Conservation (phyloP, 2,113 vertebrate genomes). For the Mola mola region DNA sequence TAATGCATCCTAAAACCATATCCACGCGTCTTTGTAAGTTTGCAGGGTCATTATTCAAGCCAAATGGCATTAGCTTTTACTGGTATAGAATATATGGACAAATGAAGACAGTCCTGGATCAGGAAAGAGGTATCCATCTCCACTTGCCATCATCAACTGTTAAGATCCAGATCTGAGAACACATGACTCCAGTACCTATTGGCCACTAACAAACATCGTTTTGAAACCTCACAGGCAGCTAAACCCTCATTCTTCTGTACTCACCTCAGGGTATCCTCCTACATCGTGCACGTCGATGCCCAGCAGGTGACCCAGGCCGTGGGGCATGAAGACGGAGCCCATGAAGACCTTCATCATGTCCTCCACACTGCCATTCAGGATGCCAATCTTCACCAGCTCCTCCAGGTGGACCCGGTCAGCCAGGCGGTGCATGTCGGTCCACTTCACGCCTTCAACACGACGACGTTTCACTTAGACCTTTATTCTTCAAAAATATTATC, state of each 20-base stretch:
- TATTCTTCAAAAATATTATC: background rate
- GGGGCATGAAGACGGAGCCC: constrained; percentile 95
- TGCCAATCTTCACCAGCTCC: constrained; percentile 87
- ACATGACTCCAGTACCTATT: too few relatives aligned
- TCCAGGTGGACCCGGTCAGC: constrained; percentile 93
- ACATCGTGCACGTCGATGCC: constrained; percentile 97
- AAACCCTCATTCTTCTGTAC: background rate
- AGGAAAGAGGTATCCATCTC: too few relatives aligned
- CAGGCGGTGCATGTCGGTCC: constrained; percentile 95
- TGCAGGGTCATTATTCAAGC: too few relatives aligned
- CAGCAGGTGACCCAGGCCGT: constrained; percentile 94
- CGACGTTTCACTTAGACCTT: background rate
- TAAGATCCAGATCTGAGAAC: too few relatives aligned
- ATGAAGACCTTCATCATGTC: constrained; percentile 94
- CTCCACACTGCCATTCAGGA: constrained; percentile 87
- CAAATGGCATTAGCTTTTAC: too few relatives aligned
- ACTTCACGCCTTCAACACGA: constrained; percentile 86
- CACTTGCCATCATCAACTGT: too few relatives aligned
- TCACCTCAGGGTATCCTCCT: constrained; percentile 95
- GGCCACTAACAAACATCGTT: too few relatives aligned
- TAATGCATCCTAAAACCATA: too few relatives aligned
- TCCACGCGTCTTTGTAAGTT: too few relatives aligned
- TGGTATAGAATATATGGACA: too few relatives aligned
- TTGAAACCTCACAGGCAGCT: too few relatives aligned
- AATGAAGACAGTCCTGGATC: too few relatives aligned